Evolutionary conservation across 2,888 invertebrate genomes (phyloP).

Genomic region (Clivina fossor): DNA sequence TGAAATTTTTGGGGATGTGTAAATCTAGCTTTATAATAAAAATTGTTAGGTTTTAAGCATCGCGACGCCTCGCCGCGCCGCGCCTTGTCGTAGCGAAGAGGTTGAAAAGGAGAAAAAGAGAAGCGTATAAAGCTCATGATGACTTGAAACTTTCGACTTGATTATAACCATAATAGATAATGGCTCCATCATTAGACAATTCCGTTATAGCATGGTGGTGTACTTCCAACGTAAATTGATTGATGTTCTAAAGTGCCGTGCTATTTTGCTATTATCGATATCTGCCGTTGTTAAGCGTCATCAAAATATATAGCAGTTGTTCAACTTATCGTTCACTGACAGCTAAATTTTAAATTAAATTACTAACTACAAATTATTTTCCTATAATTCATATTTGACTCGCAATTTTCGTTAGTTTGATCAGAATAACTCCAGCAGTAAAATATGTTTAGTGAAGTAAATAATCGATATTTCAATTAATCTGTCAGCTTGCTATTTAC

Average conservation of each 20-base stretch:
- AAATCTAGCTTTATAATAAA: no score
- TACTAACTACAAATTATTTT: no score
- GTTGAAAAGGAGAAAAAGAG: no score
- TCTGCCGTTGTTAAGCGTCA: not conserved
- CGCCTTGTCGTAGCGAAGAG: no score
- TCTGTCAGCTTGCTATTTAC: not conserved
- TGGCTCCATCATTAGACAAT: slow-evolving; percentile 24
- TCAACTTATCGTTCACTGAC: no score
- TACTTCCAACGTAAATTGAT: slow-evolving; percentile 22
- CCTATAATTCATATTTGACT: no score
- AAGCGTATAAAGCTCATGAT: no score
- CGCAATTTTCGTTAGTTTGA: no score
- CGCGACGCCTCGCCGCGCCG: not conserved
- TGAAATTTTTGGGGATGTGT: no score
- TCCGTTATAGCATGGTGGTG: slow-evolving; percentile 24
- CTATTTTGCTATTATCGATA: slow-evolving; percentile 10
- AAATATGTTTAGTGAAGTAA: slow-evolving; percentile 1
- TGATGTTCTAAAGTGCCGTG: slow-evolving; percentile 6
- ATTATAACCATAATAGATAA: slow-evolving; percentile 28
- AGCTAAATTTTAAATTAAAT: no score
- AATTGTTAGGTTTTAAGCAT: not conserved
- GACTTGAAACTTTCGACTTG: slow-evolving; percentile 28
- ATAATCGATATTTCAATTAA: slow-evolving; percentile 13
- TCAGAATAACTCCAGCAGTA: not conserved
- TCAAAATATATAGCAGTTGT: not conserved